Evolutionary conservation across 1,140 invertebrate species (phyloP).

Genomic region (Maniola jurtina): DNA sequence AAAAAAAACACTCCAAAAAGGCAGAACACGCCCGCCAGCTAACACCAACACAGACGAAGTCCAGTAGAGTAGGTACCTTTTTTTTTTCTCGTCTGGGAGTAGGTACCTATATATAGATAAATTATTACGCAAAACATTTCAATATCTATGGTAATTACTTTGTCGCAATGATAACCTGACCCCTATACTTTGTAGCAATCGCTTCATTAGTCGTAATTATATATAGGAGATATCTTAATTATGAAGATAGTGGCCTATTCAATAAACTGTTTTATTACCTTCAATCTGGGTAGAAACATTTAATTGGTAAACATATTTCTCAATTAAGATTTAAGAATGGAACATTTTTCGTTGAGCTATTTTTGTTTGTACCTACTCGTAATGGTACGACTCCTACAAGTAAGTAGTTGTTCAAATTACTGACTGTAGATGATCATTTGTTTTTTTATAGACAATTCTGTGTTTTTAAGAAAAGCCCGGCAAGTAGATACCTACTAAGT

Average conservation of each 20-base stretch:
- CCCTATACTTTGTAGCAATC: slow-evolving; percentile 52
- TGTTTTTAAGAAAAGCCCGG: too few species aligned
- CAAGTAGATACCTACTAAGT: too few species aligned
- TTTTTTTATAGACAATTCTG: too few species aligned
- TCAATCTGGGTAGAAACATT: slow-evolving; percentile 8
- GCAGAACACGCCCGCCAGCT: too few species aligned
- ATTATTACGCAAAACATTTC: slow-evolving; percentile 7
- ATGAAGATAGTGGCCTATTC: slow-evolving; percentile 34
- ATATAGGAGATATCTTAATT: slow-evolving; percentile 50
- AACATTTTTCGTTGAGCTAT: not conserved
- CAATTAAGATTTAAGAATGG: not conserved
- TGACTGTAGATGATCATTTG: too few species aligned
- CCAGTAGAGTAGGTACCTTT: too few species aligned
- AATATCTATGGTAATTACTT: slow-evolving; percentile 48
- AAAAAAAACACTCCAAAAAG: too few species aligned
- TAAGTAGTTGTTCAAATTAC: too few species aligned
- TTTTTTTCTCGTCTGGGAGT: too few species aligned
- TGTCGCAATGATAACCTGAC: slow-evolving; percentile 39
- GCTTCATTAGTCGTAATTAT: slow-evolving; percentile 65
- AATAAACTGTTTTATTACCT: slow-evolving; percentile 27
- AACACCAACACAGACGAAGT: too few species aligned
- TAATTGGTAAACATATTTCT: slow-evolving; percentile 8
- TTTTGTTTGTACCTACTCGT: not conserved
- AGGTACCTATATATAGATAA: too few species aligned
- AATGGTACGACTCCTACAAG: too few species aligned